These are phyloP conservation scores for Metopia argyrocephala DNA, from an alignment of 2,888 invertebrate species.

Conservation along the genomic window DNA sequence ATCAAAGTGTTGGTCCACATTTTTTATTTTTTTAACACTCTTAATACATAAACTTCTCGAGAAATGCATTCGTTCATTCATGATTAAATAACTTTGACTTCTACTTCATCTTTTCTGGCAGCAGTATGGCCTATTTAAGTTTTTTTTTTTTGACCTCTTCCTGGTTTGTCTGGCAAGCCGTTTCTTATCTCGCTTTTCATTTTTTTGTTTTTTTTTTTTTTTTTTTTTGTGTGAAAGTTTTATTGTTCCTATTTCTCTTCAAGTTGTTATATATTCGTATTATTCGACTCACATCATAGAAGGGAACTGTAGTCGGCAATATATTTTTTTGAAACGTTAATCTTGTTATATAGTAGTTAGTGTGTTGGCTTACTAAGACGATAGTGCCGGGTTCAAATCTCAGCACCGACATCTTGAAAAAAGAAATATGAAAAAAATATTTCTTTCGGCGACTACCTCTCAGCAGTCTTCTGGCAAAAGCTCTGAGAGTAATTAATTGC, in stretches of 20 bases:
- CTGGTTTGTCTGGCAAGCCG: neutral
- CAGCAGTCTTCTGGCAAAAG: too few species aligned
- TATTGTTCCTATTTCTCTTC: neutral
- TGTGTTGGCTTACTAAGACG: too few species aligned
- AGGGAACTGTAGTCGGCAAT: too few species aligned
- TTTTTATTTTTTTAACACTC: neutral
- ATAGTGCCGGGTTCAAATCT: too few species aligned
- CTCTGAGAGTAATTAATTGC: too few species aligned
- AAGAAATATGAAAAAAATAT: too few species aligned
- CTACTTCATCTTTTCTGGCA: conserved; percentile 5
- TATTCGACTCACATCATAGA: too few species aligned
- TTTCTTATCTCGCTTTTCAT: neutral
- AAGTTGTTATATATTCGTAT: too few species aligned
- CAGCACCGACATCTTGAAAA: too few species aligned
- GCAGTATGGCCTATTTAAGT: conserved; percentile 8
- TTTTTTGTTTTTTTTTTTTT: neutral
- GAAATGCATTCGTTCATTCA: conserved; percentile 30
- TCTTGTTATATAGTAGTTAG: too few species aligned
- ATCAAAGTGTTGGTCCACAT: conserved; percentile 12
- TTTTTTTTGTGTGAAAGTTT: neutral
- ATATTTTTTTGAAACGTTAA: too few species aligned
- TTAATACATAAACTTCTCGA: neutral
- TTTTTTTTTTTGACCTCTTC: neutral
- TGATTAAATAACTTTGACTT: conserved; percentile 32
- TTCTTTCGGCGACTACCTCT: too few species aligned